Conservation (phyloP, 2,888 invertebrate species). For the Xylophagus ater region DNA sequence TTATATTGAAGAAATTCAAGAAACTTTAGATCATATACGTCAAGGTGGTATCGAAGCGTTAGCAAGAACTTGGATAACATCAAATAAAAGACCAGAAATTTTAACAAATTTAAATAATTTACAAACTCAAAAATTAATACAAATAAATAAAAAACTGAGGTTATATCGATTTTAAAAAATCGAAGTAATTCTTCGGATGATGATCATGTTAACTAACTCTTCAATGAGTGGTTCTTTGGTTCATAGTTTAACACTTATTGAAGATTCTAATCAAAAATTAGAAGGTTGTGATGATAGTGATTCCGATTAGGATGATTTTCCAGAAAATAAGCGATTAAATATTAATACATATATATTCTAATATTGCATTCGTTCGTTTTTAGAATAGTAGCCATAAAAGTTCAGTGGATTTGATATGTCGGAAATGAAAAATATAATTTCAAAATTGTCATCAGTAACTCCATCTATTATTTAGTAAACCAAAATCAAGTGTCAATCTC, state of each 20-base stretch:
- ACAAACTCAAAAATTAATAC: neutral
- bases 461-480: too few species aligned
- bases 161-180: constrained; percentile 48
- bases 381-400: constrained; percentile 54
- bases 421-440: constrained; percentile 61
- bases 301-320: constrained; percentile 60
- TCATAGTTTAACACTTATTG: constrained; percentile 32
- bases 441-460: too few species aligned
- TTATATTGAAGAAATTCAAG: constrained; percentile 83
- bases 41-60: constrained; percentile 64
- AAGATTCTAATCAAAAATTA: constrained; percentile 23
- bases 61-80: constrained; percentile 44
- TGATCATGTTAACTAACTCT: constrained; percentile 25
- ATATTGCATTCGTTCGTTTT: too few species aligned
- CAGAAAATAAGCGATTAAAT: constrained; percentile 4
- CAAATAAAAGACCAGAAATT: constrained; percentile 49
- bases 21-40: constrained; percentile 65
- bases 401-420: constrained; percentile 55
- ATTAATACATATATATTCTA: too few species aligned
- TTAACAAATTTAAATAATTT: constrained; percentile 8
- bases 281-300: constrained; percentile 59
- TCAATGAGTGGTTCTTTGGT: constrained; percentile 32
- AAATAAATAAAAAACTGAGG: constrained; percentile 13
- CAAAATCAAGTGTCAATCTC: too few species aligned
- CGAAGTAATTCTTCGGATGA: constrained; percentile 41